phyloP scores from a whole-genome alignment of 1,140 invertebrate genomes.

The Prorops nasuta region DNA sequence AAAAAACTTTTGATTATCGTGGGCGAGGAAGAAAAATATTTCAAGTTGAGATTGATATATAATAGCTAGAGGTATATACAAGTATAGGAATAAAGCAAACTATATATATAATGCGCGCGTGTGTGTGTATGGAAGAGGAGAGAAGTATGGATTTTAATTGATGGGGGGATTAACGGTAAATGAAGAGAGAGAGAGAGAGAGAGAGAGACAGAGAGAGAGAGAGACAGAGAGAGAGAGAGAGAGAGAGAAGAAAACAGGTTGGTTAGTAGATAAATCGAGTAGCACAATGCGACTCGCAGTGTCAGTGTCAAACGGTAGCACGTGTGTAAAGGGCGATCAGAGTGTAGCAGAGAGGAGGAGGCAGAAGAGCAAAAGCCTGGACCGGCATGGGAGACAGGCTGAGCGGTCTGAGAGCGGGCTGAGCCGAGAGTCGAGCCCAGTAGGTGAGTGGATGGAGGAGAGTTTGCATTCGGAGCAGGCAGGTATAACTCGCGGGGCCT shows the following conservation, averaged over 20 bases:
- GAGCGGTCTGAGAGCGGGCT: not conserved
- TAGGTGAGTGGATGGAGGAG: constrained; percentile 16
- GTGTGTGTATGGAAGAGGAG: no score
- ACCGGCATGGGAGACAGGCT: not conserved
- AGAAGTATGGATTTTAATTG: no score
- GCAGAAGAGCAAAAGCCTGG: not conserved
- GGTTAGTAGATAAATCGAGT: not conserved
- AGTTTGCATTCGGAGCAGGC: constrained; percentile 39
- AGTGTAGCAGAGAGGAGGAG: not conserved
- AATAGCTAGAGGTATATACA: no score
- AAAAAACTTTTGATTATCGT: no score
- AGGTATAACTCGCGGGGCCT: constrained; percentile 42
- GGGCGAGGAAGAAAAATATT: no score
- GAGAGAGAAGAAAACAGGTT: not conserved
- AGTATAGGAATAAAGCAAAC: no score
- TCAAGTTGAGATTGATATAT: no score
- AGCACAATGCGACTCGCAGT: not conserved
- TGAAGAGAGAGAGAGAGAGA: constrained; percentile 1
- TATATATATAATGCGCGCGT: no score
- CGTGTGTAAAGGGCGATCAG: not conserved
- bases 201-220: not conserved
- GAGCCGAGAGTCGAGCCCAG: not conserved
- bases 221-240: not conserved
- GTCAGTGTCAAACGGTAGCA: not conserved
- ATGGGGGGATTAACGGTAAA: no score